Conservation (phyloP, 2,888 invertebrate genomes). For the Eutolmus rufibarbis region DNA sequence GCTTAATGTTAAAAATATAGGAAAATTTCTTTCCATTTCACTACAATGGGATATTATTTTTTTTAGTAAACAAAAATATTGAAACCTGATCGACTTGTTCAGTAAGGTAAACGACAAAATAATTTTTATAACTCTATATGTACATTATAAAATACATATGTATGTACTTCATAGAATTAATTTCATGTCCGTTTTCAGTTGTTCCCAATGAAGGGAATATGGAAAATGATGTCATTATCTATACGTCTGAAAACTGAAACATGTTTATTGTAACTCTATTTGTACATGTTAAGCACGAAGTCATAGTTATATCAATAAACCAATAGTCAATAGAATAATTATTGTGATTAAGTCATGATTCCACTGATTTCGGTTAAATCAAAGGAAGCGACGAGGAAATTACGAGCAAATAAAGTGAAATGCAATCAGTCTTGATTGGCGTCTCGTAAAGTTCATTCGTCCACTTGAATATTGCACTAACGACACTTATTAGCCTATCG, state of each 20-base stretch:
- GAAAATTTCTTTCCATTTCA: too few relatives aligned
- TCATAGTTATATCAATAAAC: background rate
- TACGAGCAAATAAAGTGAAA: background rate
- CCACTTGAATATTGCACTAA: background rate
- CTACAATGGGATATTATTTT: too few relatives aligned
- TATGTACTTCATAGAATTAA: too few relatives aligned
- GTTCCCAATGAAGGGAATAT: background rate
- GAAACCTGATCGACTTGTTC: too few relatives aligned
- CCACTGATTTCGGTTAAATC: background rate
- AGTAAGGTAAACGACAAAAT: too few relatives aligned
- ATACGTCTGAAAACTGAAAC: too few relatives aligned
- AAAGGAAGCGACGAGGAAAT: background rate
- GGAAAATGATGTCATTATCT: too few relatives aligned
- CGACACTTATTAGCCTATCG: conserved; percentile 5
- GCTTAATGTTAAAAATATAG: too few relatives aligned
- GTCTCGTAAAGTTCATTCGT: background rate
- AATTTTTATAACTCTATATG: too few relatives aligned
- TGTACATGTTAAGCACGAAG: background rate
- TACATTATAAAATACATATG: too few relatives aligned
- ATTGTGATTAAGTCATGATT: background rate
- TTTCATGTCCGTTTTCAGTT: too few relatives aligned
- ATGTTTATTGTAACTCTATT: background rate
- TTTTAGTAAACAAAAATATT: too few relatives aligned
- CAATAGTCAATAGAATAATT: background rate
- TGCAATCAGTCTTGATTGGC: background rate